Base-by-base conservation (phyloP, 2,888 invertebrate species). In the Fragum whitleyi region DNA sequence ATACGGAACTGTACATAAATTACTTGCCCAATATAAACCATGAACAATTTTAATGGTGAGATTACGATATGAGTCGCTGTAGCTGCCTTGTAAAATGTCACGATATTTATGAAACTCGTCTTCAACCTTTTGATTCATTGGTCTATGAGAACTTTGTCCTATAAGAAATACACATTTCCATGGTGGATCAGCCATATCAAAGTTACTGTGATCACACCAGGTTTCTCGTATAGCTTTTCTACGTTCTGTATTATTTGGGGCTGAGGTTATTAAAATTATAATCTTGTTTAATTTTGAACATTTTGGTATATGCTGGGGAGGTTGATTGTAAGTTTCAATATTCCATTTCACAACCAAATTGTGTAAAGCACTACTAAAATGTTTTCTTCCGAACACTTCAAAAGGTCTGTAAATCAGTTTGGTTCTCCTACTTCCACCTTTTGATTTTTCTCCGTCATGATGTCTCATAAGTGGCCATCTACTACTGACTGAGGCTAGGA, bases 41-140 rank as follows among this genome's bases (percentile, higher is more conserved):
- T 91, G 90, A 70, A 93, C 79, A 29, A 92, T 92, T 85, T 93
- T 93, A 1, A 87, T 70, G 11, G 92, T 92, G 19, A 93, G 87
- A 83, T 93, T 93, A 32, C 92, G 79, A 73, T 93, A 93, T 2
- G 92, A 89, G 83, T 93, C 93, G n/a, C 86, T 39, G 83, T 91
- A 93, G 85, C 87, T 90, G 80, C 92, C 93, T 47, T 83, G 62
- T n/a, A 93, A 79, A 51, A 93, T 89, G 81, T 93, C 93, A 14
- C 85, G 65, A 69, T 87, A 77, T 2, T 70, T 51, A 57, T 59
- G 67, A 29, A 79, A 86, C 83, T 92, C 92, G 53, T 77, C 53
- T 14, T 80, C 69, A 1, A 91, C 14, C 1, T 71, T 47, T 21
- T 67, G 23, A 36, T 74, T 75, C 9, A 77, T 71, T 29, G 73